A percentile compares a stretch with the other conserved stretches of the same genome.
Conservation (phyloP, 2,797 vertebrate genomes). For the Phoxinus dragarum region DNA sequence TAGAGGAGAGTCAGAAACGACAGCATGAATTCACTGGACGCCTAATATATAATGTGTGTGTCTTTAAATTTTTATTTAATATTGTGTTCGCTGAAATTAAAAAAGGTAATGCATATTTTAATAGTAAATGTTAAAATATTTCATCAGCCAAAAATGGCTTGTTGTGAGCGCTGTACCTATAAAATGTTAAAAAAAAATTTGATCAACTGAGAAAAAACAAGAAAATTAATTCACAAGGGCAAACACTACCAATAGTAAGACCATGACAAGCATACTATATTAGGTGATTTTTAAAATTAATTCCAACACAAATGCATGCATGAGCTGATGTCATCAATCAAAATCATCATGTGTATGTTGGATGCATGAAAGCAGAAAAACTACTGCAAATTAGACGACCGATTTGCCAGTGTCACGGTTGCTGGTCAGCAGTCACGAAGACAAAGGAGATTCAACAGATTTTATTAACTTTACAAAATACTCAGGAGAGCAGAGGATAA, state of each 20-base stretch:
- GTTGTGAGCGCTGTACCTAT: background rate
- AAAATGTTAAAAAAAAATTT: too few species aligned
- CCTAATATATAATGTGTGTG: background rate
- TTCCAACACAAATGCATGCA: background rate
- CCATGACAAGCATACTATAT: background rate
- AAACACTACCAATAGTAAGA: background rate
- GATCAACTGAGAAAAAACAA: background rate
- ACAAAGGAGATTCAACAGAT: background rate
- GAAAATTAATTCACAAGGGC: background rate
- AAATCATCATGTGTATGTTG: background rate
- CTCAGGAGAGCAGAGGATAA: background rate
- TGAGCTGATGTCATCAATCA: background rate
- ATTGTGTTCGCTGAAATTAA: background rate
- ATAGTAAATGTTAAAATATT: background rate
- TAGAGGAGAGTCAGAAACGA: conserved; percentile 35
- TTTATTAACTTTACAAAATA: background rate
- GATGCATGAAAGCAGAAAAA: background rate
- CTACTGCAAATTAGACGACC: background rate
- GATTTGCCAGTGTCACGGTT: background rate
- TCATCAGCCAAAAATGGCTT: background rate
- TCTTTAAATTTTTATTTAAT: background rate
- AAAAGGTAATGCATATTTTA: background rate
- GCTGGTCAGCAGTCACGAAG: background rate
- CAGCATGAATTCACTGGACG: conserved; percentile 6
- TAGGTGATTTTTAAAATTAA: background rate